Percentiles rank a stretch among this genome's conserved stretches.
Conservation (phyloP, 2,888 invertebrate species). For the Chalcis sispes region DNA sequence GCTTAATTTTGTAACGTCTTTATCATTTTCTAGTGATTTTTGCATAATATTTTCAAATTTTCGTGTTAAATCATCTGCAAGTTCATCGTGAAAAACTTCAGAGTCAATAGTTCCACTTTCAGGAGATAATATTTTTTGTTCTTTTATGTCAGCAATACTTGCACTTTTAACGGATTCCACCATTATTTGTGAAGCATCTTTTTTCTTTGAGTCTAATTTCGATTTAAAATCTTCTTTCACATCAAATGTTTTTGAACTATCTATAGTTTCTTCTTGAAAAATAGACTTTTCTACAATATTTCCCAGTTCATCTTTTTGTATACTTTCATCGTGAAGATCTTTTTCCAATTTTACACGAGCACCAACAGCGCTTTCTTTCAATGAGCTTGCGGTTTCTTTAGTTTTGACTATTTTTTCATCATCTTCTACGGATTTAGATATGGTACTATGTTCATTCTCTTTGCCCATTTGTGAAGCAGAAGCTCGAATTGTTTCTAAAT, state of each 20-base stretch:
- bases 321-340: constrained; percentile 59
- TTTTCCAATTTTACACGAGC: constrained; percentile 67
- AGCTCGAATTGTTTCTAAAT: constrained; percentile 67
- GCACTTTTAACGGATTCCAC: neutral
- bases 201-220: neutral
- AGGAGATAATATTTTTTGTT: constrained; percentile 37
- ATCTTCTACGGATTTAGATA: constrained; percentile 63
- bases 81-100: constrained; percentile 65
- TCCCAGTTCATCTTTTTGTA: constrained; percentile 57
- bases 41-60: constrained; percentile 70
- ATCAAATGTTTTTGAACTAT: constrained; percentile 62
- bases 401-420: constrained; percentile 63
- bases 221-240: constrained; percentile 57
- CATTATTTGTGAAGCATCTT: neutral
- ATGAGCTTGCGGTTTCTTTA: constrained; percentile 61
- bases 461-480: constrained; percentile 63
- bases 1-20: constrained; percentile 45
- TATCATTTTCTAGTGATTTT: constrained; percentile 43
- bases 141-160: neutral
- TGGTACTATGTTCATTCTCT: constrained; percentile 59
- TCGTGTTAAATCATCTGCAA: constrained; percentile 70
- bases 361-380: constrained; percentile 65
- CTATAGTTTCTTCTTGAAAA: constrained; percentile 61
- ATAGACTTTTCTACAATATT: constrained; percentile 61
- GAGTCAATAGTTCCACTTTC: constrained; percentile 59